Conservation (phyloP, 2,797 vertebrate genomes). For the Phalanger gymnotis region DNA sequence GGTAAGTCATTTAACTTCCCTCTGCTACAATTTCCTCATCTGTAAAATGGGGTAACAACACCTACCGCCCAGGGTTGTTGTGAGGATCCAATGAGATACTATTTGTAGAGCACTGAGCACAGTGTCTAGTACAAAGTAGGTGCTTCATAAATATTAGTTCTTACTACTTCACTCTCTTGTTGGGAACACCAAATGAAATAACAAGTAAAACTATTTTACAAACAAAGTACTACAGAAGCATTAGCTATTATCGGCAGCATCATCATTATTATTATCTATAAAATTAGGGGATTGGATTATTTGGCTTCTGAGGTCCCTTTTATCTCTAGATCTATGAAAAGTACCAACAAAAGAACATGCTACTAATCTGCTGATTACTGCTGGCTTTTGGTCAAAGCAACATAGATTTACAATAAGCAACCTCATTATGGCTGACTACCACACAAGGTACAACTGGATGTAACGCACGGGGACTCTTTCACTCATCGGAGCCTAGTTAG, state of each 20-base stretch:
- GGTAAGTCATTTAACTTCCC: not conserved
- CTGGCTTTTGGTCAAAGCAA: not conserved
- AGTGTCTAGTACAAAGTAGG: not conserved
- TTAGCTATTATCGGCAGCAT: not conserved
- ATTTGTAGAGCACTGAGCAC: not conserved
- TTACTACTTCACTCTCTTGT: not conserved
- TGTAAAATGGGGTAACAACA: not conserved
- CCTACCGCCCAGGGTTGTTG: not conserved
- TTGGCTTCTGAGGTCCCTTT: not conserved
- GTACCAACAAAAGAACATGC: not conserved
- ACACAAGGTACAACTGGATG: not conserved
- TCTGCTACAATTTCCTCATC: not conserved
- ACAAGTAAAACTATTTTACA: not conserved
- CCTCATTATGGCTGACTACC: not conserved
- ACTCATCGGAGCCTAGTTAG: not conserved
- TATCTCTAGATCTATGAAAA: not conserved
- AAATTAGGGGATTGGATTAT: not conserved
- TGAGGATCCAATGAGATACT: not conserved
- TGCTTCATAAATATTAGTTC: not conserved
- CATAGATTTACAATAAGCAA: slow-evolving; percentile 1
- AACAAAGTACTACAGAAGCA: not conserved
- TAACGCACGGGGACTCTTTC: not conserved
- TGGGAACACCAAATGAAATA: not conserved
- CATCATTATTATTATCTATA: not conserved
- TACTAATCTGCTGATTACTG: not conserved